Evolutionary conservation across 2,797 vertebrate genomes (phyloP).

Genomic region (Argentina silus): DNA sequence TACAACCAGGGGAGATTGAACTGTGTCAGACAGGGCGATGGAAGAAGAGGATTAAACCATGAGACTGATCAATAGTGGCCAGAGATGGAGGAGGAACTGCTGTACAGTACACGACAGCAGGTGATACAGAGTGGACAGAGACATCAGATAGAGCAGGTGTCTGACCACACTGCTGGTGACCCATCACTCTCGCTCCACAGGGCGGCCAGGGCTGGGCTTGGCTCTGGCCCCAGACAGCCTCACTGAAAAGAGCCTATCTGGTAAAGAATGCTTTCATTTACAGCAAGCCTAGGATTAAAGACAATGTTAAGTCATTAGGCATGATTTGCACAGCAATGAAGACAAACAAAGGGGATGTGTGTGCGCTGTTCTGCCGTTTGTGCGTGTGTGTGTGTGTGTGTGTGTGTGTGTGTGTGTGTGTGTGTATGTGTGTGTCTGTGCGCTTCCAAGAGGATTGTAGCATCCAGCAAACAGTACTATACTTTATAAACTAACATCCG

Average conservation of each 20-base stretch:
- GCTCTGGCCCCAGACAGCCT: slow-evolving; percentile 35
- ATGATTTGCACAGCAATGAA: slow-evolving; percentile 50
- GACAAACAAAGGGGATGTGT: slow-evolving; percentile 28
- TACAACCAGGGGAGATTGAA: slow-evolving; percentile 57
- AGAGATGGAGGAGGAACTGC: background rate
- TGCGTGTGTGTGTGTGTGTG: background rate
- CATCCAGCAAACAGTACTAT: no score
- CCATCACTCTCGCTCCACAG: slow-evolving; percentile 31
- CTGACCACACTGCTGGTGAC: slow-evolving; percentile 37
- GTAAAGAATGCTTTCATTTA: slow-evolving; percentile 48
- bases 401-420: background rate
- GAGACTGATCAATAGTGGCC: slow-evolving; percentile 58
- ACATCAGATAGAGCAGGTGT: slow-evolving; percentile 51
- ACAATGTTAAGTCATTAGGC: slow-evolving; percentile 51
- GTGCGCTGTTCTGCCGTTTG: slow-evolving; percentile 15
- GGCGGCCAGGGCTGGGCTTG: slow-evolving; percentile 27
- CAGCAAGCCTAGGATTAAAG: slow-evolving; percentile 30
- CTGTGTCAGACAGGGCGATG: slow-evolving; percentile 41
- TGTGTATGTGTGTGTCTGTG: background rate
- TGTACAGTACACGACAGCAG: background rate
- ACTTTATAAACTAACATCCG: no score
- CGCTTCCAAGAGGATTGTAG: background rate
- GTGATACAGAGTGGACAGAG: slow-evolving; percentile 22
- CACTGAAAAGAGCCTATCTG: slow-evolving; percentile 36
- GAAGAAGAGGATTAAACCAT: slow-evolving; percentile 66